Conservation (phyloP, 2,797 vertebrate genomes). For the Aphelocoma californica region DNA sequence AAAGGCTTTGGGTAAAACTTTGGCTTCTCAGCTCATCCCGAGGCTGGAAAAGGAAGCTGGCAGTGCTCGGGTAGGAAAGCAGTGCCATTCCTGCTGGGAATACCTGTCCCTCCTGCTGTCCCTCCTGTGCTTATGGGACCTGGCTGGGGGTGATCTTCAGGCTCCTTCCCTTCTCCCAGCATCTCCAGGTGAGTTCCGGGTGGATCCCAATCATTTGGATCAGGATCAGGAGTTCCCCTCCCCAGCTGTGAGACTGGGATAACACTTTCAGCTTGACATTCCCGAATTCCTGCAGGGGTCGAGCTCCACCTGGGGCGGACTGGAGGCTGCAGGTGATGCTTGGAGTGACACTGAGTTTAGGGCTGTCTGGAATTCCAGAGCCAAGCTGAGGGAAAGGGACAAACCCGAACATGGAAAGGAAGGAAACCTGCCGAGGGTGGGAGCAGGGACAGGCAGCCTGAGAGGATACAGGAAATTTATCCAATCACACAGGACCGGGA, state of each 20-base stretch:
- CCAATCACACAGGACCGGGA: not conserved
- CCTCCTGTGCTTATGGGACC: accelerated
- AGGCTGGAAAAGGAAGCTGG: not conserved
- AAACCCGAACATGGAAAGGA: not conserved
- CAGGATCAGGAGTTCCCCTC: not conserved
- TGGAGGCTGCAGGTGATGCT: not conserved
- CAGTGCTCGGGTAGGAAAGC: not conserved
- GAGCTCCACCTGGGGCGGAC: accelerated
- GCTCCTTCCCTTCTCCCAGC: not conserved
- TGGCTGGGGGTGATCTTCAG: not conserved
- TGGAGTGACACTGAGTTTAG: accelerated
- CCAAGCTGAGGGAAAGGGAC: not conserved
- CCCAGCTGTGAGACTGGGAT: not conserved
- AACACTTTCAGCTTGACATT: not conserved
- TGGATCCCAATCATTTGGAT: accelerated
- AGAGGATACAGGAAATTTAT: not conserved
- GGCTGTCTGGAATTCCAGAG: not conserved
- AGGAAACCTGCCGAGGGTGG: not conserved
- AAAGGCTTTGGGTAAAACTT: not conserved
- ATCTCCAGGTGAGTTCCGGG: not conserved
- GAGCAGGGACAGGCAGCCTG: not conserved
- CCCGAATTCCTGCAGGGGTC: not conserved
- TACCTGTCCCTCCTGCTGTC: not conserved
- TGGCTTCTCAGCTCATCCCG: not conserved
- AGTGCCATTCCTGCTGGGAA: not conserved